Evolutionary conservation across 2,113 vertebrate genomes (phyloP), one percentile per base, ranked within the genome.

Genomic region (human): DNA sequence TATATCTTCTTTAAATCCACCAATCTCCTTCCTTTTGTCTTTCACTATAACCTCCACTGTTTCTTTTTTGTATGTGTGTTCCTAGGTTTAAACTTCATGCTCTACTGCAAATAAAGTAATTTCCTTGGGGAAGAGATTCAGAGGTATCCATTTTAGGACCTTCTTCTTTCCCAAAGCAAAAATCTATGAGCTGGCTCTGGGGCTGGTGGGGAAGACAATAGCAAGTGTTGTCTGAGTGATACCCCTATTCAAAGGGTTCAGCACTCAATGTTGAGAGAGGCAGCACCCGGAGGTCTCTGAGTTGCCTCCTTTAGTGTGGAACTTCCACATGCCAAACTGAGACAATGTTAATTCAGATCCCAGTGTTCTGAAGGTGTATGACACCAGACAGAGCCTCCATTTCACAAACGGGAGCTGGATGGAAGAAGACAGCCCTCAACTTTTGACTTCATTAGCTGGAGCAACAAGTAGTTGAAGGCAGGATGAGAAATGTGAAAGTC

Each of bases 271-370:
- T 6, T 5, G 57, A 27, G n/a, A 43, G 2, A 38, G 25, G 40
- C 66, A 75, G 17, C 18, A 50, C 27, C 18, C 17, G 66, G 32
- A n/a, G 18, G 27, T 40, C 30, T 78, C 48, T 73, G 30, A 16
- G 59, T 72, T 91, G 50, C 23, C 14, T 64, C 16, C 70, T n/a
- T 52, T 79, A 35, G 11, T 59, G 0, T 25, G 30, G 27, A 72
- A 50, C 18, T 20, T 25, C 18, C 45, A 6, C 22, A 57, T 82
- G 1, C 14, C 40, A 38, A 40, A 3, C 43, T 48, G n/a, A 35
- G 12, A 17, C 16, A 43, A 30, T 8, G 8, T 8, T 38, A 35
- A n/a, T 22, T 17, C 3, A 2, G 23, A 2, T 12, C 1, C 32
- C 40, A 2, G 1, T 13, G 14, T 40, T 76, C 40, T 27, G 64